These are phyloP conservation scores for Leptatherina wallacei DNA, from an alignment of 2,797 vertebrate genomes.

Conservation along the genomic window DNA sequence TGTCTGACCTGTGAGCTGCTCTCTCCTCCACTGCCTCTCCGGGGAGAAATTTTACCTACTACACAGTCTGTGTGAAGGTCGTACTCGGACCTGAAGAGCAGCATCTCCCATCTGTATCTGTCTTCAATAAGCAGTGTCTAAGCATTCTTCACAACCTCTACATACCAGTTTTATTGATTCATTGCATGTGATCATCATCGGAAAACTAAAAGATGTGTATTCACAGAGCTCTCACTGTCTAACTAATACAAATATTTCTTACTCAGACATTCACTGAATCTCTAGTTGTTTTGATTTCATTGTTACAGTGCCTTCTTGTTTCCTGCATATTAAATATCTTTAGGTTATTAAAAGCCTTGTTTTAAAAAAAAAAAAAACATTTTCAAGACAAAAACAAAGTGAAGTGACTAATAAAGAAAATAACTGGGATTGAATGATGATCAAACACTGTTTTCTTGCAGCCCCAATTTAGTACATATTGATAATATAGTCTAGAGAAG, in stretches of 20 bases:
- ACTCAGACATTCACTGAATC: no score
- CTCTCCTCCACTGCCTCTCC: conserved; percentile 42
- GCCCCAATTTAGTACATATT: neutral
- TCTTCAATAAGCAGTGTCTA: conserved; percentile 28
- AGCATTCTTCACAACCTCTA: neutral
- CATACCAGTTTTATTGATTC: neutral
- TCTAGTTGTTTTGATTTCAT: neutral
- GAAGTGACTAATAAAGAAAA: neutral
- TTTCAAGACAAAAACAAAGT: neutral
- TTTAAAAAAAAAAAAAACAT: neutral
- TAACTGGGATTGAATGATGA: fast-evolving
- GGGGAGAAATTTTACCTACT: conserved; percentile 41
- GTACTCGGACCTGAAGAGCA: conserved; percentile 18
- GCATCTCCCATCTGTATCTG: conserved; percentile 9
- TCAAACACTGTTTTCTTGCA: fast-evolving
- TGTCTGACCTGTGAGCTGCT: conserved; percentile 54
- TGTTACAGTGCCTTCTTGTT: neutral
- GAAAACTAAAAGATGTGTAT: neutral
- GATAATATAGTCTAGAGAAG: neutral
- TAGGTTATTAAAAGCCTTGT: no score
- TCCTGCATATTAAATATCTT: neutral
- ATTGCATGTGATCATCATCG: neutral
- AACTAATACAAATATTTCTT: neutral
- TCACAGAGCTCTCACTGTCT: neutral
- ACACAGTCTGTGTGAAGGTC: conserved; percentile 37